Percentiles rank a stretch among this genome's conserved stretches.
These are phyloP conservation scores for Umimayanthus kanabou DNA, from an alignment of 92 coral and sea anemone genomes.

Conservation along the genomic window DNA sequence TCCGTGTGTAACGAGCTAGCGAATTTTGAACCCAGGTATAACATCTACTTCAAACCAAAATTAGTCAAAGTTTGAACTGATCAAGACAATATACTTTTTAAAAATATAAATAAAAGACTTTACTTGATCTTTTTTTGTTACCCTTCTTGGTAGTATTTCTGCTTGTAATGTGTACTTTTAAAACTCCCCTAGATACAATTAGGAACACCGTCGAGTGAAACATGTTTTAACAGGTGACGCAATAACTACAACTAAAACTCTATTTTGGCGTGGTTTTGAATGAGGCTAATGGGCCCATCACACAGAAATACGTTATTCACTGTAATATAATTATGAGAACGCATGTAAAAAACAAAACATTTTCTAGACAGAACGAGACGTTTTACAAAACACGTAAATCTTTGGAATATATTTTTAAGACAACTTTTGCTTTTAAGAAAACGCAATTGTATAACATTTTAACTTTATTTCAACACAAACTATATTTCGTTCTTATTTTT, in stretches of 20 bases:
- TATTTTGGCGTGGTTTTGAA: background rate
- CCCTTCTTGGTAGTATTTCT: background rate
- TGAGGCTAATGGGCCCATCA: background rate
- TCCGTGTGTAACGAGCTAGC: background rate
- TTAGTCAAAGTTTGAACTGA: background rate
- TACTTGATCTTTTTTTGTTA: background rate
- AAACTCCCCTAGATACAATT: background rate
- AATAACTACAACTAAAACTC: background rate
- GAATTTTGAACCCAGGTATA: background rate
- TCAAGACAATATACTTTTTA: background rate
- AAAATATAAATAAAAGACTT: background rate
- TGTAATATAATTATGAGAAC: background rate
- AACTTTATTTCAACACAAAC: background rate
- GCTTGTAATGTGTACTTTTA: background rate
- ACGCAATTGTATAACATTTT: too few species aligned
- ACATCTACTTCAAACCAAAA: background rate
- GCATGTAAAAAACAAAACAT: too few species aligned
- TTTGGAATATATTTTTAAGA: too few species aligned
- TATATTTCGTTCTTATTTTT: too few species aligned
- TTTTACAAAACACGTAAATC: background rate
- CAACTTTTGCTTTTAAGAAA: too few species aligned
- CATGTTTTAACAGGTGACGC: background rate
- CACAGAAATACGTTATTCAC: background rate
- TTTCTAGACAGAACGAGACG: background rate
- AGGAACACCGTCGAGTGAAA: background rate